A percentile compares a stretch with the other conserved stretches of the same genome.
These are phyloP conservation scores for Trichonephila clavata DNA, from an alignment of 1,140 invertebrate genomes.

Conservation along the genomic window DNA sequence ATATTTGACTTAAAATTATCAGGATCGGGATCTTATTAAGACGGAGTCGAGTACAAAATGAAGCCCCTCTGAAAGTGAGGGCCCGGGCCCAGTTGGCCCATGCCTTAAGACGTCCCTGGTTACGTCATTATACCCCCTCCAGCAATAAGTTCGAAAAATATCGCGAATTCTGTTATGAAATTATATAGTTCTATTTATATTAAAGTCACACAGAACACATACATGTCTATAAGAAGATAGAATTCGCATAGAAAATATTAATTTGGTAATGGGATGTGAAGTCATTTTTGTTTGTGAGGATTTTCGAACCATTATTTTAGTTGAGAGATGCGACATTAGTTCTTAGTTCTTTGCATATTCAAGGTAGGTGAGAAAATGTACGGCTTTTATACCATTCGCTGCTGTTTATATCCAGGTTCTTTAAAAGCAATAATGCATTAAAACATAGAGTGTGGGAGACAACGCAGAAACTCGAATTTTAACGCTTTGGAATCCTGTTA, in stretches of 20 bases:
- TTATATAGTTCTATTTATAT: not conserved
- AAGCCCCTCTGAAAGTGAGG: too few species aligned
- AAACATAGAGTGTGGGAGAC: not conserved
- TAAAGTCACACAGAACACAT: not conserved
- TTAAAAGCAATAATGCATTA: slow-evolving; percentile 42
- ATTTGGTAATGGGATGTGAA: not conserved
- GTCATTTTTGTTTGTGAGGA: not conserved
- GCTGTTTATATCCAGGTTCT: not conserved
- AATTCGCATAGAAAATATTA: not conserved
- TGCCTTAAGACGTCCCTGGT: too few species aligned
- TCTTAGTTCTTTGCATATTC: not conserved
- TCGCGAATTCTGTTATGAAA: too few species aligned
- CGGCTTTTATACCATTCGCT: not conserved
- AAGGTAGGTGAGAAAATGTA: not conserved
- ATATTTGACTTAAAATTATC: too few species aligned
- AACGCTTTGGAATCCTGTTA: not conserved
- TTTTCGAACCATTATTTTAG: not conserved
- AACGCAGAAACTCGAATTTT: not conserved
- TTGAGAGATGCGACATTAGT: not conserved
- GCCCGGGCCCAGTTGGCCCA: too few species aligned
- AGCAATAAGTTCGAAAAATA: too few species aligned
- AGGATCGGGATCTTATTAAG: too few species aligned
- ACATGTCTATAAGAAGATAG: not conserved
- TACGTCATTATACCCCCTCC: too few species aligned
- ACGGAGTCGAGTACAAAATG: too few species aligned